These are phyloP conservation scores for Phasia obesa DNA, from an alignment of 2,888 invertebrate species.

Conservation along the genomic window DNA sequence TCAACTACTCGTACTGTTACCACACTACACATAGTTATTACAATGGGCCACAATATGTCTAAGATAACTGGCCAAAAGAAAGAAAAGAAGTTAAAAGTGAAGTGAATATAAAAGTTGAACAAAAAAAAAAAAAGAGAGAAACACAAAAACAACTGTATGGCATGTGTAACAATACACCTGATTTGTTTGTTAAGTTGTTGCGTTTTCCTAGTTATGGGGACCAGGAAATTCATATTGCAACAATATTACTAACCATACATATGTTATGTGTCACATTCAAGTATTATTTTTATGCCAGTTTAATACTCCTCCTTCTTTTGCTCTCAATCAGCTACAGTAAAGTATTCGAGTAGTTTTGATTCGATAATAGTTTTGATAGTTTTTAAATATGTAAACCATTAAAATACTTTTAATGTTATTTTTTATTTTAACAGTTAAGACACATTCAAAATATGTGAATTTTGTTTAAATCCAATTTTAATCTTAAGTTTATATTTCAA, in stretches of 20 bases:
- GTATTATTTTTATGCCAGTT: slow-evolving; percentile 31
- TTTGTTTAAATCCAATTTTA: too few relatives aligned
- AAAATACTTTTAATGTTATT: too few relatives aligned
- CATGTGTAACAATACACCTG: slow-evolving; percentile 78
- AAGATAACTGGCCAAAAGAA: slow-evolving; percentile 36
- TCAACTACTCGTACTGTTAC: slow-evolving; percentile 40
- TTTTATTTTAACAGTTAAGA: too few relatives aligned
- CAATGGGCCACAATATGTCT: slow-evolving; percentile 42
- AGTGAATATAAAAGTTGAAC: background rate
- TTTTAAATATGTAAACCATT: too few relatives aligned
- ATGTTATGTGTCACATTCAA: slow-evolving; percentile 68
- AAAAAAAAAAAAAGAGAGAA: slow-evolving; percentile 7
- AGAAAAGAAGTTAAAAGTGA: slow-evolving; percentile 9
- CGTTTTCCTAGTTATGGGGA: slow-evolving; percentile 50
- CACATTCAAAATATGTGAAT: too few relatives aligned
- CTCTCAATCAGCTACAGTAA: background rate
- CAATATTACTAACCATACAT: slow-evolving; percentile 63
- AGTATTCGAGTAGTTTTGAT: background rate
- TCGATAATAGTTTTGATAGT: background rate
- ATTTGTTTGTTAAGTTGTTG: slow-evolving; percentile 68
- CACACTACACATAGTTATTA: slow-evolving; percentile 18
- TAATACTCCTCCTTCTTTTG: slow-evolving; percentile 56
- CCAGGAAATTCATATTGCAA: slow-evolving; percentile 69
- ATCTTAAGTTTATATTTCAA: too few relatives aligned
- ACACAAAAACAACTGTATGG: slow-evolving; percentile 31